Conservation (phyloP, 2,797 vertebrate genomes). For the Aldrovandia affinis region DNA sequence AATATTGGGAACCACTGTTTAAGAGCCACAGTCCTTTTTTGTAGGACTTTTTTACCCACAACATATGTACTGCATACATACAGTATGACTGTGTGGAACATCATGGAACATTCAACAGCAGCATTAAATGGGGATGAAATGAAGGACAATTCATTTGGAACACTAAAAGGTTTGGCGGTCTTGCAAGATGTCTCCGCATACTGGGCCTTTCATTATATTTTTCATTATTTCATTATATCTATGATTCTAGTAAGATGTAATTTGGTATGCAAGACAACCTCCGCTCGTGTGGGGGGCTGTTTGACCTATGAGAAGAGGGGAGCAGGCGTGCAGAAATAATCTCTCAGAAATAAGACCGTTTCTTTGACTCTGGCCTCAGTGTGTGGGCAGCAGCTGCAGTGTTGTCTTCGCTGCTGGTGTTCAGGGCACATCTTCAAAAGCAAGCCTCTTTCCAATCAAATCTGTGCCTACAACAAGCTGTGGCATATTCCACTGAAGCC, state of each 20-base stretch:
- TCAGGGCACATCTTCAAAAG: neutral
- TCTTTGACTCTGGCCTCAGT: neutral
- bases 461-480: neutral
- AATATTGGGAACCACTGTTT: neutral
- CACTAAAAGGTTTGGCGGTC: neutral
- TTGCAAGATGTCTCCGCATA: neutral
- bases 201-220: neutral
- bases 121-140: neutral
- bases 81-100: neutral
- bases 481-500: neutral
- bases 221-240: neutral
- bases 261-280: constrained; percentile 5
- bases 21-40: neutral
- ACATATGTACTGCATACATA: neutral
- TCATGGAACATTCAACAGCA: neutral
- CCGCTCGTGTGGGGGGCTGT: neutral
- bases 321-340: neutral
- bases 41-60: neutral
- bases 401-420: neutral
- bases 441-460: constrained; percentile 5
- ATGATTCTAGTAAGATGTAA: neutral
- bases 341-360: neutral
- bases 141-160: neutral
- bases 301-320: neutral
- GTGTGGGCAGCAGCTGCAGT: neutral